Base-by-base conservation (phyloP, 2,797 vertebrate species). In the Presbytis comata region DNA sequence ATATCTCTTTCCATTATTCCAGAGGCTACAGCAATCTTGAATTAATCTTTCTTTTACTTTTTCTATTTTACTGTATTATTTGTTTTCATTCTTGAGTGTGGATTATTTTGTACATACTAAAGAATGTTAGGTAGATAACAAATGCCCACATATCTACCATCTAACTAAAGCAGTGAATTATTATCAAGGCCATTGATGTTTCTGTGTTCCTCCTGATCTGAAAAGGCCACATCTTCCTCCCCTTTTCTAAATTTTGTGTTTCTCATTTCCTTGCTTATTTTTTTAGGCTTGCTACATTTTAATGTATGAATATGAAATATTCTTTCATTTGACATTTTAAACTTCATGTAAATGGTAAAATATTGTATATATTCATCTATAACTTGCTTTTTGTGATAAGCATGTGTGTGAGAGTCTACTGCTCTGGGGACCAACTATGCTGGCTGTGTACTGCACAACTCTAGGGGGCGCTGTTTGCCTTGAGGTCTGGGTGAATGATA, bases 241-340 rank as follows among this genome's bases (percentile, higher is more conserved):
- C 26, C 17, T 75, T 84, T 83, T 19, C 10, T 80, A 94, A 75
- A 55, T 89, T 93, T 84, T 85, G 17, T 85, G 22, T 91, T 85
- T 84, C 55, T 76, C 17, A 81, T 86, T 79, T 75, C 33, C 74
- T 80, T 85, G 61, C 41, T 94, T 92, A 55, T 93, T 75, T 82
- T 90, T 85, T 70, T 12, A 78, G 33, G 55, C 50, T 95, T 70
- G 22, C 64, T 76, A 86, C n/a, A 55, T 76, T 90, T 85, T 93
- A 41, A 85, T 72, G 22, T 76, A 61, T 26, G 46, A 64, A 76
- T 33, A 44, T 64, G 64, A 95, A 64, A 46, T 10, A 30, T 86
- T 90, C 39, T 93, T 93, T 64, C 74, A 46, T 85, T 81, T 90
- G 80, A 44, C 67, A 86, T 80, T 93, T 90, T 81, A 76, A 96